Conservation (phyloP, 1,140 invertebrate genomes). For the Bombus picipes region DNA sequence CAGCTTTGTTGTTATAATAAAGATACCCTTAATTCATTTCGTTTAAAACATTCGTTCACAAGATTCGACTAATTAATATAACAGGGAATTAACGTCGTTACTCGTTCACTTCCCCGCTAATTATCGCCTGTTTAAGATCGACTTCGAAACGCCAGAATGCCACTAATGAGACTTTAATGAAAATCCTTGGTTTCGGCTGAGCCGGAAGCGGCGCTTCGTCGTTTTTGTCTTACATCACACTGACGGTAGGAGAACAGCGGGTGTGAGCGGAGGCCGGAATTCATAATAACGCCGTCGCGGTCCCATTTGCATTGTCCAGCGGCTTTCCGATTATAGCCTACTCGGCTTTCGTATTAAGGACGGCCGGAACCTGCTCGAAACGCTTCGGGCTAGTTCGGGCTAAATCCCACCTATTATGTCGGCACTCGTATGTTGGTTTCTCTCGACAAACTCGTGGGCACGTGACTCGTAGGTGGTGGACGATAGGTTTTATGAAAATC, state of each 20-base stretch:
- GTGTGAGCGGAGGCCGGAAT: slow-evolving; percentile 26
- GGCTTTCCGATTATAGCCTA: slow-evolving; percentile 74
- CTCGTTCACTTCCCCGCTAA: slow-evolving; percentile 12
- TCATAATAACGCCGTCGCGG: slow-evolving; percentile 17
- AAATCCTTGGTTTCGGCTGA: slow-evolving; percentile 42
- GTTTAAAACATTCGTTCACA: slow-evolving; percentile 5
- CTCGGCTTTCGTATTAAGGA: slow-evolving; percentile 74
- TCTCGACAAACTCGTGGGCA: slow-evolving; percentile 48
- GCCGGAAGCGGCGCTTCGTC: slow-evolving; percentile 65
- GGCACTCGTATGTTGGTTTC: slow-evolving; percentile 37
- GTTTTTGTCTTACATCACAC: slow-evolving; percentile 63
- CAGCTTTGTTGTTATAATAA: slow-evolving; percentile 13
- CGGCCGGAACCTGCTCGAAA: slow-evolving; percentile 69
- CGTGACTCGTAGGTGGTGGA: slow-evolving; percentile 53
- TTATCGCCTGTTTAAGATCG: slow-evolving; percentile 21
- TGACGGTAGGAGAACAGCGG: too few relatives aligned
- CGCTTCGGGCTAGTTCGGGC: slow-evolving; percentile 69
- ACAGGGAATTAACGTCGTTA: slow-evolving; percentile 18
- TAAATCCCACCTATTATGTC: slow-evolving; percentile 72
- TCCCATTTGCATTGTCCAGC: slow-evolving; percentile 74
- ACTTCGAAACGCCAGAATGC: neutral
- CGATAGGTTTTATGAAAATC: slow-evolving; percentile 38
- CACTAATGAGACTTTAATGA: slow-evolving; percentile 52
- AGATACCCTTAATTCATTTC: slow-evolving; percentile 18
- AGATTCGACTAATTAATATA: slow-evolving; percentile 35